A percentile compares a stretch with the other conserved stretches of the same genome.
Evolutionary conservation across 2,888 invertebrate genomes (phyloP).

Genomic region (Cordilura impudica): DNA sequence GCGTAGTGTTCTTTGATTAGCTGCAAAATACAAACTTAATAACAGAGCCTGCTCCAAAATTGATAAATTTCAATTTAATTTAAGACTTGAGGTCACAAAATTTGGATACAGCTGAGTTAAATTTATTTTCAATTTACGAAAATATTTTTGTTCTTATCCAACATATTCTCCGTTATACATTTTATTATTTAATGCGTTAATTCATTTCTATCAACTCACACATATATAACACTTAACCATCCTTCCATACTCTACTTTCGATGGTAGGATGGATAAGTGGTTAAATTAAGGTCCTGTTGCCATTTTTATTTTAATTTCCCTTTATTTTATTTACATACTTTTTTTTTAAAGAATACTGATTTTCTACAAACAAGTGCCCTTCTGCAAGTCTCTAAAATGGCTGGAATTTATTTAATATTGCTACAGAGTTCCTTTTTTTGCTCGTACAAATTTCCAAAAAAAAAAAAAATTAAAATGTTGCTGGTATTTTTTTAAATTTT

Average conservation of each 20-base stretch:
- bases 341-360: conserved; percentile 3
- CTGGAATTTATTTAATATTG: conserved; percentile 59
- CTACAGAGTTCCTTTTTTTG: conserved; percentile 8
- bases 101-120: too few relatives aligned
- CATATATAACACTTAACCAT: not conserved
- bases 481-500: not conserved
- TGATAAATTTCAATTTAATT: too few relatives aligned
- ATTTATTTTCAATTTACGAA: not conserved
- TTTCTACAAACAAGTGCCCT: not conserved
- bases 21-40: too few relatives aligned
- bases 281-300: conserved; percentile 30
- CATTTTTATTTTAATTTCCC: not conserved
- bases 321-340: not conserved
- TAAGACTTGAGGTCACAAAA: too few relatives aligned
- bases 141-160: not conserved
- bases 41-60: too few relatives aligned
- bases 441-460: not conserved
- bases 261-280: not conserved
- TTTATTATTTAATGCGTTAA: conserved; percentile 67
- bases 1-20: too few relatives aligned
- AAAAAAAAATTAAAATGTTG: conserved; percentile 24
- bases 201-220: conserved; percentile 65
- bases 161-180: not conserved
- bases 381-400: not conserved
- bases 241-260: not conserved